Conservation (phyloP, 2,888 invertebrate genomes). For the Vesta saturnalis region DNA sequence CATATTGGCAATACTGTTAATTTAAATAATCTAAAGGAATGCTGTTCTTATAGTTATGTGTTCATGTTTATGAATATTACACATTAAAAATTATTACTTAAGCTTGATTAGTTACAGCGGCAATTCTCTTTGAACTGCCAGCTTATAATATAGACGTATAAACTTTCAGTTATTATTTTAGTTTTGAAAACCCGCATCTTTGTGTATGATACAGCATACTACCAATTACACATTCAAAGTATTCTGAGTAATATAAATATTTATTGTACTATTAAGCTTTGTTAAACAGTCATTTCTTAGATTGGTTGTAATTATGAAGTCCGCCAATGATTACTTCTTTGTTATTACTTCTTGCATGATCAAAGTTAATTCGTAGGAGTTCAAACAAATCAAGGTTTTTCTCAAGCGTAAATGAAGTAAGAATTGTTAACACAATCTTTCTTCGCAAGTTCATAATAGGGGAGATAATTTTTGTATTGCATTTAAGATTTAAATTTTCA, state of each 20-base stretch:
- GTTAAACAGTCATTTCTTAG: not conserved
- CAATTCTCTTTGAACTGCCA: conserved; percentile 19
- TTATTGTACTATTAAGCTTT: not conserved
- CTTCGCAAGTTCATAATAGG: too few species aligned
- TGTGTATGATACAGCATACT: not conserved
- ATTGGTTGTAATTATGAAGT: not conserved
- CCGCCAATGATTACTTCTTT: not conserved
- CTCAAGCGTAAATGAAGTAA: too few species aligned
- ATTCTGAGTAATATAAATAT: not conserved
- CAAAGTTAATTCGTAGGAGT: too few species aligned
- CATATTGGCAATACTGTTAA: not conserved
- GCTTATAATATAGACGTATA: conserved; percentile 19
- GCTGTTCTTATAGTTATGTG: not conserved
- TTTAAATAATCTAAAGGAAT: not conserved
- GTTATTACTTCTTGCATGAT: not conserved
- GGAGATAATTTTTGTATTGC: too few species aligned
- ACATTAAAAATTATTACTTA: not conserved
- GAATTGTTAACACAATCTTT: too few species aligned
- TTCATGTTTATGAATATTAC: not conserved
- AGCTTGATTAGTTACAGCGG: conserved; percentile 23
- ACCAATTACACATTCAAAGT: not conserved
- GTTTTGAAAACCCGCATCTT: conserved; percentile 23
- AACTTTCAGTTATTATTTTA: conserved; percentile 21
- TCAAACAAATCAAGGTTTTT: too few species aligned
- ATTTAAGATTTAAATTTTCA: too few species aligned